These are phyloP conservation scores for Anthopleura xanthogrammica DNA, from an alignment of 92 coral and sea anemone genomes.

Conservation along the genomic window DNA sequence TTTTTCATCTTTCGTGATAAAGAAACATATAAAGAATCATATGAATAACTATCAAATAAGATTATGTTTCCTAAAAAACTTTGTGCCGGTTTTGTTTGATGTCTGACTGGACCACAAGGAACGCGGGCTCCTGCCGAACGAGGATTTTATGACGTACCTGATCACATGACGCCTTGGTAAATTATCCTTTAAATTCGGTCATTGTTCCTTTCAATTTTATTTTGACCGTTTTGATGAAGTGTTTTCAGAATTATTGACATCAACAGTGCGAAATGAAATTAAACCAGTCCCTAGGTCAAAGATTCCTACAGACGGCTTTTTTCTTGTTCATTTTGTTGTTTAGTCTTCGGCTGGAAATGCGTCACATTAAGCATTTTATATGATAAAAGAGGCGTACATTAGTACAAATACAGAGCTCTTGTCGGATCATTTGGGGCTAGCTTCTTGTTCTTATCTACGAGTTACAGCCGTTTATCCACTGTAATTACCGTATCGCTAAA, in stretches of 20 bases:
- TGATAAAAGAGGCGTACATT: too few relatives aligned
- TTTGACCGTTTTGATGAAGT: not conserved
- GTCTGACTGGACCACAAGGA: too few relatives aligned
- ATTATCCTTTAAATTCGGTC: not conserved
- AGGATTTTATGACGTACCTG: too few relatives aligned
- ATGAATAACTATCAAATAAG: too few relatives aligned
- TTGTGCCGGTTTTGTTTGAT: too few relatives aligned
- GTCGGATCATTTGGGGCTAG: not conserved
- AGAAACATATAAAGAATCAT: too few relatives aligned
- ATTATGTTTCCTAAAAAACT: too few relatives aligned
- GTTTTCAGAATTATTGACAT: not conserved
- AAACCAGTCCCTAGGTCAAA: not conserved
- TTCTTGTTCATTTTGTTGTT: not conserved
- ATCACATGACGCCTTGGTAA: not conserved
- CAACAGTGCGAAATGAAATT: not conserved
- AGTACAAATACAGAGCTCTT: too few relatives aligned
- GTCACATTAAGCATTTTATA: too few relatives aligned
- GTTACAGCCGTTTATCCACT: not conserved
- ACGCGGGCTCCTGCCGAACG: too few relatives aligned
- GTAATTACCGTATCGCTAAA: not conserved
- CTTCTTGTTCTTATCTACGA: not conserved
- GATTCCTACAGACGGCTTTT: not conserved
- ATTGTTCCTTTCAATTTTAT: too few relatives aligned
- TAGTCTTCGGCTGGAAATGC: not conserved
- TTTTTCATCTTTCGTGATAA: too few relatives aligned